phyloP scores from a whole-genome alignment of 2,888 invertebrate genomes.

The Nemotelus nigrinus region DNA sequence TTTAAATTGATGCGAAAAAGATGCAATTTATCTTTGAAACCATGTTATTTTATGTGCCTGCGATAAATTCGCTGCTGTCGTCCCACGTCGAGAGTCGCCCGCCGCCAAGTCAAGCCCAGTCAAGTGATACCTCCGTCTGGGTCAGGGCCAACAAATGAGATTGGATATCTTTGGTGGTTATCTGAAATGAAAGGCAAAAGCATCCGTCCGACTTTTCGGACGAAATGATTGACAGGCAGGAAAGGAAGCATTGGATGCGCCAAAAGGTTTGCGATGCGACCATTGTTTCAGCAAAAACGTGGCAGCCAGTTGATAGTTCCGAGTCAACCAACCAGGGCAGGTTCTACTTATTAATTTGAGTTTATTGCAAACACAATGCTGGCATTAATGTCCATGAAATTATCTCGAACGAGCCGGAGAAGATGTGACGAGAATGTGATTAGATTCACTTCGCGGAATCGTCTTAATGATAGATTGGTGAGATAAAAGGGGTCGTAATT shows the following conservation, averaged over 20 bases:
- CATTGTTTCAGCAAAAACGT: too few species aligned
- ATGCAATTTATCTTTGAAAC: constrained; percentile 30
- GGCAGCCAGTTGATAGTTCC: not conserved
- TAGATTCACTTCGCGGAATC: constrained; percentile 34
- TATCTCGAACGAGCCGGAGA: not conserved
- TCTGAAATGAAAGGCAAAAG: too few species aligned
- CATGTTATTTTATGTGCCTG: not conserved
- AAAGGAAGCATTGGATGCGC: constrained; percentile 19
- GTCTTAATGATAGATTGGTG: constrained; percentile 1
- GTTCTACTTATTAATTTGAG: constrained; percentile 30
- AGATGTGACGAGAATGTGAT: constrained; percentile 38
- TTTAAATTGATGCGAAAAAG: constrained; percentile 39
- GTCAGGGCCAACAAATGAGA: not conserved
- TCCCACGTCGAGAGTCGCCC: not conserved
- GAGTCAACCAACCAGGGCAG: constrained; percentile 9
- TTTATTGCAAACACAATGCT: constrained; percentile 27
- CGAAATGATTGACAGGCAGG: constrained; percentile 33
- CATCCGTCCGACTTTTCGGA: not conserved
- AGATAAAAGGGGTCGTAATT: constrained; percentile 18
- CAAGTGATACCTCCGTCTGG: not conserved
- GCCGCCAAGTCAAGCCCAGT: too few species aligned
- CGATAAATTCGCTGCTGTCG: not conserved
- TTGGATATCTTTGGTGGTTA: too few species aligned
- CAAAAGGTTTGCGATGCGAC: not conserved
- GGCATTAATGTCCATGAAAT: not conserved